Conservation (phyloP, 2,888 invertebrate species). For the Falcaria lacertinaria region DNA sequence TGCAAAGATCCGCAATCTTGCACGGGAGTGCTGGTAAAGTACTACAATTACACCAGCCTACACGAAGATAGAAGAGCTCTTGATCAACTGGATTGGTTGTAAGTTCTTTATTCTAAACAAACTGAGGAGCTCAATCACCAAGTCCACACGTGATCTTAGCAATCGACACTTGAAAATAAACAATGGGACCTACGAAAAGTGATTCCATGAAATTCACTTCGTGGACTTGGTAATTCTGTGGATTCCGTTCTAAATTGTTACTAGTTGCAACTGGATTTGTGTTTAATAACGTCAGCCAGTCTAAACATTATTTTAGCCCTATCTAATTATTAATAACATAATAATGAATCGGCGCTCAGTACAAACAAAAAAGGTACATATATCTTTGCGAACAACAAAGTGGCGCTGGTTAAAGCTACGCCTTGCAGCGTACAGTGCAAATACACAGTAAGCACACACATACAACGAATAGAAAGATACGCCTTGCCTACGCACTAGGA, state of each 20-base stretch:
- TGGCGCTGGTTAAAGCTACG: too few species aligned
- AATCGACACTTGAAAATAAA: slow-evolving; percentile 72
- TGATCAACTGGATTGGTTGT: slow-evolving; percentile 32
- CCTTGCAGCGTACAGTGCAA: too few species aligned
- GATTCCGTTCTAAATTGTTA: too few species aligned
- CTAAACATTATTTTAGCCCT: too few species aligned
- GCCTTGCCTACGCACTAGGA: too few species aligned
- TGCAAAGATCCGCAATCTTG: slow-evolving; percentile 14
- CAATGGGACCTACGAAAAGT: slow-evolving; percentile 44
- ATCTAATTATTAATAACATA: too few species aligned
- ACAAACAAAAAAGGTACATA: too few species aligned
- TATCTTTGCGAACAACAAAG: too few species aligned
- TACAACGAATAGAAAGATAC: too few species aligned
- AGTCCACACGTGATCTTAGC: slow-evolving; percentile 50
- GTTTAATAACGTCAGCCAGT: too few species aligned
- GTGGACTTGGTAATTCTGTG: slow-evolving; percentile 20
- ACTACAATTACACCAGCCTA: slow-evolving; percentile 3
- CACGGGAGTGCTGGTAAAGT: slow-evolving; percentile 6
- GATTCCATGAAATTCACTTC: slow-evolving; percentile 58
- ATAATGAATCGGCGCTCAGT: too few species aligned
- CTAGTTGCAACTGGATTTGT: background rate
- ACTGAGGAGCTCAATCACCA: slow-evolving; percentile 63
- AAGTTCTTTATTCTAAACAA: slow-evolving; percentile 55
- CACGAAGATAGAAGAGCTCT: slow-evolving; percentile 23
- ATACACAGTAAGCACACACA: too few species aligned